A percentile compares a stretch with the other conserved stretches of the same genome.
phyloP scores from a whole-genome alignment of 2,113 vertebrate species.

The Numenius arquata region DNA sequence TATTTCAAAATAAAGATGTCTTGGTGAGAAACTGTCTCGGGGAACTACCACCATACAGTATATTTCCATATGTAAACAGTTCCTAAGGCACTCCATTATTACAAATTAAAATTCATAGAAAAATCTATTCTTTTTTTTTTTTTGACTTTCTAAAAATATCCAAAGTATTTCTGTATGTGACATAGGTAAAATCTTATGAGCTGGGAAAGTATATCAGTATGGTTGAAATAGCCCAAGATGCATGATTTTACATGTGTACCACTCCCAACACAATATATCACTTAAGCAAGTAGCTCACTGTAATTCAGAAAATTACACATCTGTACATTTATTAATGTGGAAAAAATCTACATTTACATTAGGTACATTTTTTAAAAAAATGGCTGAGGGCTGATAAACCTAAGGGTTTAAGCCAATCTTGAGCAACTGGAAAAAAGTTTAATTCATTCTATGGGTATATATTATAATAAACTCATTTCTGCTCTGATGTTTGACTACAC shows the following conservation, averaged over 20 bases:
- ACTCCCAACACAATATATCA: background rate
- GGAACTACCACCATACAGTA: background rate
- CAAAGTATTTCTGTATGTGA: background rate
- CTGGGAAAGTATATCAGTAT: background rate
- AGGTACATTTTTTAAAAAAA: background rate
- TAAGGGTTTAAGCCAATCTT: background rate
- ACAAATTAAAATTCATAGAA: background rate
- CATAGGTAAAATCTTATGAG: background rate
- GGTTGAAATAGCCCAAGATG: background rate
- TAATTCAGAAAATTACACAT: background rate
- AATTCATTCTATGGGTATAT: background rate
- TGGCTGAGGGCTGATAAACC: accelerated
- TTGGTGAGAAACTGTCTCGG: background rate
- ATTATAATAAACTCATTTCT: background rate
- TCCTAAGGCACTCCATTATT: background rate
- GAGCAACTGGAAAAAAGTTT: background rate
- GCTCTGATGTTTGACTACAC: background rate
- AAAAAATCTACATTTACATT: background rate
- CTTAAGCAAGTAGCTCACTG: background rate
- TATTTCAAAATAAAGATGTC: background rate
- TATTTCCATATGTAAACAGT: background rate
- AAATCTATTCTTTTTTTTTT: background rate
- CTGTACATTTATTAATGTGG: background rate
- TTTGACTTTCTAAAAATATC: background rate
- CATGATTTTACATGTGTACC: background rate